phyloP scores from a whole-genome alignment of 2,113 vertebrate genomes.

The Carlito syrichta region DNA sequence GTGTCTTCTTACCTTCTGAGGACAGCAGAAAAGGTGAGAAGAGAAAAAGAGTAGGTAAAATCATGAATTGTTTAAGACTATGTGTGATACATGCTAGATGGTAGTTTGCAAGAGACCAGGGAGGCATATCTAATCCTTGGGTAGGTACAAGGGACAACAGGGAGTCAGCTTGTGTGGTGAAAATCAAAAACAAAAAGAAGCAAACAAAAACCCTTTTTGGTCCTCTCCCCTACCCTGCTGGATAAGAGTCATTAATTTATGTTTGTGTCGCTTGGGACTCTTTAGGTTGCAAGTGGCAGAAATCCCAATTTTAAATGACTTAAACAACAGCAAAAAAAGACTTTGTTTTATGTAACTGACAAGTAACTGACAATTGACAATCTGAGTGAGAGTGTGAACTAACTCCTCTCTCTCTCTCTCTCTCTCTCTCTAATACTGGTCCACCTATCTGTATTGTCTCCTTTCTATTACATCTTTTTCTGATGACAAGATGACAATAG shows the following conservation, averaged over 20 bases:
- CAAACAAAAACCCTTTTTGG: not conserved
- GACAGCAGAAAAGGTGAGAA: not conserved
- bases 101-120: not conserved
- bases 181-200: not conserved
- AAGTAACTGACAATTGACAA: no score
- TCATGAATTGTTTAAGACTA: not conserved
- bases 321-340: not conserved
- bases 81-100: not conserved
- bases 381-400: not conserved
- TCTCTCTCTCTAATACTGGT: no score
- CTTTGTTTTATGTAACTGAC: not conserved
- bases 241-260: not conserved
- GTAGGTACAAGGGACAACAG: not conserved
- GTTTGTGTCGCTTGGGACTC: not conserved
- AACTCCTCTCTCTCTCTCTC: no score
- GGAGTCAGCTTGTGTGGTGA: not conserved
- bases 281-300: not conserved
- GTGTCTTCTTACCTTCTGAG: not conserved
- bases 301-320: not conserved
- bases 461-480: not conserved
- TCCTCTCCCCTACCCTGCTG: not conserved
- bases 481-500: not conserved
- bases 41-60: not conserved
- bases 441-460: not conserved
- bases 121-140: not conserved